phyloP scores from a whole-genome alignment of 64 coral and sea anemone genomes.

The Pocillopora verrucosa region DNA sequence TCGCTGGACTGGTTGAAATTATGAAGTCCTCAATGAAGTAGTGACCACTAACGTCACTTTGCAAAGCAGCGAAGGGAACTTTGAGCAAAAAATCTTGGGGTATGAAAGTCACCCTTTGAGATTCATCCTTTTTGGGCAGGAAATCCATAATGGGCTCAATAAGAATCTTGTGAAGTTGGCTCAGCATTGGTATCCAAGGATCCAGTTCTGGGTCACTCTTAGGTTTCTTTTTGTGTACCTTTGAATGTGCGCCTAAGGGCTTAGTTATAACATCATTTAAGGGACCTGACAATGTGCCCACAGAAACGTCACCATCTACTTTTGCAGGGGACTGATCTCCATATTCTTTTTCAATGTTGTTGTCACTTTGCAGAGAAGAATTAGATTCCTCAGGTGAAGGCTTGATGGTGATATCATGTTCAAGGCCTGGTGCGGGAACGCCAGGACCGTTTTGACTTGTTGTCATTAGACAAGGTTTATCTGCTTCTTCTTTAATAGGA shows the following conservation, averaged over 20 bases:
- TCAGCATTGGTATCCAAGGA: constrained; percentile 18
- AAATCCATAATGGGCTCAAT: constrained; percentile 7
- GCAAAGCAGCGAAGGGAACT: constrained; percentile 44
- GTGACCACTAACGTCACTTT: neutral
- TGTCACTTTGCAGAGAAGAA: neutral
- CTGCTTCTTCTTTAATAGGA: neutral
- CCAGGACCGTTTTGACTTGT: neutral
- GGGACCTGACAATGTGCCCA: neutral
- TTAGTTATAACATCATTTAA: neutral
- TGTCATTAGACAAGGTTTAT: neutral
- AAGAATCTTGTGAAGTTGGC: constrained; percentile 1
- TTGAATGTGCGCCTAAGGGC: neutral
- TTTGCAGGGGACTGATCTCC: neutral
- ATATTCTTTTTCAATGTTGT: neutral
- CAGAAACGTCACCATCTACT: neutral
- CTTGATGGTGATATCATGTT: neutral
- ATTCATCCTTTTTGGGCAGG: constrained; percentile 2
- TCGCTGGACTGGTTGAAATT: constrained; percentile 39
- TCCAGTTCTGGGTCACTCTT: constrained; percentile 6
- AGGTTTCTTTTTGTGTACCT: neutral
- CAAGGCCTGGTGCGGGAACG: neutral
- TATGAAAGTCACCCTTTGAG: constrained; percentile 26
- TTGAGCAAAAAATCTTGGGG: constrained; percentile 42
- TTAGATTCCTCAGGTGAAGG: neutral
- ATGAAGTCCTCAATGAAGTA: constrained; percentile 29